phyloP scores from a whole-genome alignment of 2,888 invertebrate species.

The Agrypnus murinus region DNA sequence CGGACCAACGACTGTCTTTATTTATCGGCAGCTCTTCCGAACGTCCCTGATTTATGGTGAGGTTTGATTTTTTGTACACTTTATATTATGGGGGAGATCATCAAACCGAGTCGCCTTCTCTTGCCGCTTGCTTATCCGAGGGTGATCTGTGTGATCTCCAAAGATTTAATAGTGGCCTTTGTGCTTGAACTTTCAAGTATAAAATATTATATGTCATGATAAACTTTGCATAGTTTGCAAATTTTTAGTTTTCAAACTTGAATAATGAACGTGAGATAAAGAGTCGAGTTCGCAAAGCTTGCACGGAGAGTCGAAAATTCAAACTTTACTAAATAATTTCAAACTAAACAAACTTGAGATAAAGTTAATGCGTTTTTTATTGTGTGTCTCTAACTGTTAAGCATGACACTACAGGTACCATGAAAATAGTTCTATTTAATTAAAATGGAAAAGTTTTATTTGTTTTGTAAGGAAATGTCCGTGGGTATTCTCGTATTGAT shows the following conservation, averaged over 20 bases:
- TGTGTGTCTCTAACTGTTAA: too few relatives aligned
- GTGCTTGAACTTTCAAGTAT: conserved; percentile 30
- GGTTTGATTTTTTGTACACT: conserved; percentile 62
- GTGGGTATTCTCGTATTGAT: too few relatives aligned
- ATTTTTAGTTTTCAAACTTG: conserved; percentile 13
- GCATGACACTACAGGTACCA: too few relatives aligned
- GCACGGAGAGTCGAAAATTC: too few relatives aligned
- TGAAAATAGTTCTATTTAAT: too few relatives aligned
- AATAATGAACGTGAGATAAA: not conserved
- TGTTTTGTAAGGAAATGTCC: too few relatives aligned
- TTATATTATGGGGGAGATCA: conserved; percentile 54
- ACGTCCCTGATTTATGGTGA: conserved; percentile 62
- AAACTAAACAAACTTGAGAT: too few relatives aligned
- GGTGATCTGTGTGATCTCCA: conserved; percentile 21
- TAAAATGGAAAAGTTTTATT: too few relatives aligned
- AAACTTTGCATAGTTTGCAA: conserved; percentile 30
- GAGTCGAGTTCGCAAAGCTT: not conserved
- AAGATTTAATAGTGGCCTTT: conserved; percentile 39
- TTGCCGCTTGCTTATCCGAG: conserved; percentile 35
- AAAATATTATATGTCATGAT: conserved; percentile 27
- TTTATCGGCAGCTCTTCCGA: conserved; percentile 64
- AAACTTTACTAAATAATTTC: too few relatives aligned
- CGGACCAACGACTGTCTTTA: conserved; percentile 62
- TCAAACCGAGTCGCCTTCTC: too few relatives aligned
- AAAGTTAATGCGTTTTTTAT: too few relatives aligned